Evolutionary conservation across 2,888 invertebrate species (phyloP).

Genomic region (Iphiclides podalirius): DNA sequence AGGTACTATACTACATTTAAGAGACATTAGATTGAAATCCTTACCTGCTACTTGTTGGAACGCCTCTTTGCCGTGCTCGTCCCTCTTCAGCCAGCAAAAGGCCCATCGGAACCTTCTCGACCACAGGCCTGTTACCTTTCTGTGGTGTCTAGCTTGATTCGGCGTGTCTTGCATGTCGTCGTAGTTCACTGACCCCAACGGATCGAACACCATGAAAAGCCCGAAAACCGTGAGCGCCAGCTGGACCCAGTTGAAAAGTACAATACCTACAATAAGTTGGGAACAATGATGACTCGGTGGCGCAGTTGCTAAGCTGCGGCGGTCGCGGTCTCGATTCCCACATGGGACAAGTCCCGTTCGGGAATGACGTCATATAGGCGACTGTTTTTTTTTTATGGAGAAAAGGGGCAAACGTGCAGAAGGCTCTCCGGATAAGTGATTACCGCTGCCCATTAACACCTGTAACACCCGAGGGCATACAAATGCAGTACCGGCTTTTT

Average conservation of each 20-base stretch:
- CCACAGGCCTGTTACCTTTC: slow-evolving; percentile 86
- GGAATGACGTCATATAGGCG: no score
- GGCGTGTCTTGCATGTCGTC: slow-evolving; percentile 83
- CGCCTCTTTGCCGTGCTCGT: slow-evolving; percentile 88
- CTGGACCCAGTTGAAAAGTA: slow-evolving; percentile 90
- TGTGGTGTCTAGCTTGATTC: slow-evolving; percentile 83
- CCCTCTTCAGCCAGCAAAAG: slow-evolving; percentile 86
- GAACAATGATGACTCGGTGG: no score
- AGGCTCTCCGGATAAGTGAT: no score
- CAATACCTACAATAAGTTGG: slow-evolving; percentile 78
- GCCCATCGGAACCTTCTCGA: slow-evolving; percentile 86
- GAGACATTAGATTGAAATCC: not conserved
- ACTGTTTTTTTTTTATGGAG: no score
- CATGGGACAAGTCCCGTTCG: no score
- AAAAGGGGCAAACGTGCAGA: no score
- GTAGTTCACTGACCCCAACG: slow-evolving; percentile 84
- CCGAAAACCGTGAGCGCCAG: slow-evolving; percentile 87
- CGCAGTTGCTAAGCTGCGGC: no score
- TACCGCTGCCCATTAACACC: no score
- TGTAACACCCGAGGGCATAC: no score
- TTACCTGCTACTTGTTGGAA: slow-evolving; percentile 89
- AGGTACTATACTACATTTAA: no score
- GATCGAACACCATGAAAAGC: slow-evolving; percentile 90
- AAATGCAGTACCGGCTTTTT: no score
- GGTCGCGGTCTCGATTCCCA: no score